Base-by-base conservation (phyloP, 2,797 vertebrate genomes). In the Melanotaenia boesemani region DNA sequence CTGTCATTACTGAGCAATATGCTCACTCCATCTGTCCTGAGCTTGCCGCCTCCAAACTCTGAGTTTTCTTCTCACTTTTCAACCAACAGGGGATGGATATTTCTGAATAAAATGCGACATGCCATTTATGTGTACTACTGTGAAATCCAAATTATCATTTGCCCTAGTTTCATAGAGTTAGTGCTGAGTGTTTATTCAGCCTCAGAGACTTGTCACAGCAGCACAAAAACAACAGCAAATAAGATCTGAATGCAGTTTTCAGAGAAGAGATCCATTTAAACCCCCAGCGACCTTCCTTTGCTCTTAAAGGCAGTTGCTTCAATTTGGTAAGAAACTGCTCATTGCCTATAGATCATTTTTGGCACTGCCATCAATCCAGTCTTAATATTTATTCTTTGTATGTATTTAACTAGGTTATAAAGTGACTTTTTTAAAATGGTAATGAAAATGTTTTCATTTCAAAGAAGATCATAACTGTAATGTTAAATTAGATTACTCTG, bases 1-100 rank as follows among this genome's bases (percentile, higher is more conserved):
- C 84, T 89, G 90, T 85, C 81, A 89, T 91, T 87, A 86, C 74
- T 76, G 81, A 80, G 86, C 89, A 92, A 89, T 90, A 92, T 93
- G 92, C 80, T 90, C 81, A 64, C 70, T 91, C 92, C 91, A 91
- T 93, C 92, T 93, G 89, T 87, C 86, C 87, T 5, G 32, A 70
- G 80, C 76, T 76, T 74, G 79, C 74, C 77, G 81, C 85, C 87
- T 67, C 83, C 80, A 44, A 84, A 85, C 85, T 82, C 84, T 77
- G 81, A 30, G 34, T 65, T 73, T 72, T 63, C 72, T 86, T 80
- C 62, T 83, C 73, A 6, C 64, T 67, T 70, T 79, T 85, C 80
- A 70, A 76, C 72, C 74, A 88, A 86, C 82, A 70, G 26, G 22
- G 54, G 48, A 62, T 8, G 4, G 59, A 28, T 54, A 28, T 72